Evolutionary conservation across 2,888 invertebrate genomes (phyloP), one percentile per base, ranked within the genome.

Genomic region (Amiota mariae): DNA sequence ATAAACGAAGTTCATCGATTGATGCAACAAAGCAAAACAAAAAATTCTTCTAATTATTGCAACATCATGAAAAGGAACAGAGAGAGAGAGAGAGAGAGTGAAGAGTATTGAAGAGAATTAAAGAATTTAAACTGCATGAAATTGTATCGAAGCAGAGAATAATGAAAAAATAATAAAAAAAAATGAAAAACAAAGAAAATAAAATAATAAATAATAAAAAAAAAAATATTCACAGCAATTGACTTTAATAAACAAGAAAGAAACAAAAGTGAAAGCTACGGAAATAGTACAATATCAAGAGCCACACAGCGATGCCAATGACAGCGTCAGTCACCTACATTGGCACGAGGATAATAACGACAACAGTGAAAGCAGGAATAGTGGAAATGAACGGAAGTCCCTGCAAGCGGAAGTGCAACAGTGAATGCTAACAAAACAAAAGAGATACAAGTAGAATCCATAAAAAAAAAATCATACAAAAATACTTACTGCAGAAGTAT

Each of bases 381-480:
- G 47, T 63, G 48, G 64, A 74, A 72, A 70, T 73, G 63, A 67
- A 74, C 74, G 59, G 24, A 24, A 2, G 24, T 24, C 24, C 24
- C 67, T 54, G 49, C 20, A 57, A 59, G 64, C 48, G 73, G 73
- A 77, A 74, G 73, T 57, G 67, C 49, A 51, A 36, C n/a, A 54
- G 72, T 66, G 57, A 47, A n/a, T 10, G 48, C 47, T 20, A 66
- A 3, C 24, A 24, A 24, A 24, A 24, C 24, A 24, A 24, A 24
- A 24, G 24, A 24, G 24, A 24, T 24, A 24, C 24, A 24, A 24
- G 24, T 24, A 24, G 24, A 1, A 24, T 1, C 24, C n/a, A n/a
- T n/a, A n/a, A n/a, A n/a, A n/a, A n/a, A n/a, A n/a, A n/a, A 24
- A 2, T 24, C 24, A 24, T 24, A 24, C 24, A 24, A 24, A 24